Base-by-base conservation (phyloP, 2,888 invertebrate species). In the Cephus pulcher region DNA sequence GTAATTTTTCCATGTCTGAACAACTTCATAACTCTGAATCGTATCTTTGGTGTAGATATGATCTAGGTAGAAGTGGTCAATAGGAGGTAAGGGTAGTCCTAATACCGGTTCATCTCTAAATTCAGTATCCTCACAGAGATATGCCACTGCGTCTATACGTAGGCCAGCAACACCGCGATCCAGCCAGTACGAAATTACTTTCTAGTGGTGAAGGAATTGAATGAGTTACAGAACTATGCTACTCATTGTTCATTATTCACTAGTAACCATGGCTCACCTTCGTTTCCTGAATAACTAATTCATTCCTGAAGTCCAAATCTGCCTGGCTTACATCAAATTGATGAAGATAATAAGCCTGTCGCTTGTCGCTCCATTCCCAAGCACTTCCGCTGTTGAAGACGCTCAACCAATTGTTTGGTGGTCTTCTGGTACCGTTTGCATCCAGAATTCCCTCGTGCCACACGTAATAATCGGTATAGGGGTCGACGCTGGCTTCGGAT, bases 101-200 rank as follows among this genome's bases (percentile, higher is more conserved):
- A 93, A 92, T 30, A 89, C 81, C 2, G 94, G 95, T 88, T 95
- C 95, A 88, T 32, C 93, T 0, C 90, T 91, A 68, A 93, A 92
- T 76, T 90, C 81, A 23, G 93, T 93, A 40, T 91, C 93, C 91
- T 96, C 96, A 82, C 93, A 95, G 68, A 95, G 88, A 91, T 94
- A 94, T 4, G 93, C 93, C 23, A 96, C 93, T 1, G 97, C 96
- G 87, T 97, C 96, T 69, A 98, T 93, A 84, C 98, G 94, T 87
- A 98, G 97, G 0, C 98, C 98, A 87, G 96, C 96, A 0, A 98
- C 94, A 0, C 97, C 98, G 85, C 95, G 94, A 76, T 95, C 94
- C 74, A 98, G 89, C 98, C 98, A 98, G 87, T 95, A 97, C 82
- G 92, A 32, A 32, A 32, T 32, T 32, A 32, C 1, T 15, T 94